Conservation (phyloP, 2,797 vertebrate species). For the Poeciliopsis paucimaculata region DNA sequence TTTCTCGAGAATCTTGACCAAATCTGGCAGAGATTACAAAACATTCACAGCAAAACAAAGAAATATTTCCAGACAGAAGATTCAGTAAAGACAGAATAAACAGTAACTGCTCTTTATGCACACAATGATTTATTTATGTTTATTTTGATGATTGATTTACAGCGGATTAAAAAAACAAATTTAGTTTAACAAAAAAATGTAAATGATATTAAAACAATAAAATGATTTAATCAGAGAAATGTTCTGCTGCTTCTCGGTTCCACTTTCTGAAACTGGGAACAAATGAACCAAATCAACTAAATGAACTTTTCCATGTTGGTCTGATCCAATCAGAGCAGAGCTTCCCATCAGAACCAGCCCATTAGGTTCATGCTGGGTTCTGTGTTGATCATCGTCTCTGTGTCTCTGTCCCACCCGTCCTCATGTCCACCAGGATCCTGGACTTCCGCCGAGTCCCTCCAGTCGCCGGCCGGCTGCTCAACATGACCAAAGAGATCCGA, state of each 20-base stretch:
- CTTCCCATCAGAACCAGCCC: too few relatives aligned
- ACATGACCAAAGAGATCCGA: slow-evolving; percentile 97
- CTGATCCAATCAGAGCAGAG: too few relatives aligned
- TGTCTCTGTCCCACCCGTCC: neutral
- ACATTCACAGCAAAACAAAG: too few relatives aligned
- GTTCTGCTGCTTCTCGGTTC: neutral
- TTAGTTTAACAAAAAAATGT: neutral
- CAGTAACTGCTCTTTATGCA: neutral
- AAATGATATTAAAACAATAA: neutral
- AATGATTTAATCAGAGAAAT: neutral
- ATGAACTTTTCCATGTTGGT: too few relatives aligned
- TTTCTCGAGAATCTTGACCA: too few relatives aligned
- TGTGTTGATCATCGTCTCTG: neutral
- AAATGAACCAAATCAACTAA: too few relatives aligned
- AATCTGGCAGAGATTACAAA: too few relatives aligned
- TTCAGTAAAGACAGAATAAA: too few relatives aligned
- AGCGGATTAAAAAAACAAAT: neutral
- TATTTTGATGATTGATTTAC: neutral
- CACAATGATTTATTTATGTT: neutral
- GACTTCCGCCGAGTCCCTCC: slow-evolving; percentile 96
- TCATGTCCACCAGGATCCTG: slow-evolving; percentile 84
- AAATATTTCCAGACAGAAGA: too few relatives aligned
- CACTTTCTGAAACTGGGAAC: too few relatives aligned
- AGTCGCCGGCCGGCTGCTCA: slow-evolving; percentile 91
- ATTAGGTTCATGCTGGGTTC: too few relatives aligned